These are phyloP conservation scores for Polietes domitor DNA, from an alignment of 2,888 invertebrate genomes.

Conservation along the genomic window DNA sequence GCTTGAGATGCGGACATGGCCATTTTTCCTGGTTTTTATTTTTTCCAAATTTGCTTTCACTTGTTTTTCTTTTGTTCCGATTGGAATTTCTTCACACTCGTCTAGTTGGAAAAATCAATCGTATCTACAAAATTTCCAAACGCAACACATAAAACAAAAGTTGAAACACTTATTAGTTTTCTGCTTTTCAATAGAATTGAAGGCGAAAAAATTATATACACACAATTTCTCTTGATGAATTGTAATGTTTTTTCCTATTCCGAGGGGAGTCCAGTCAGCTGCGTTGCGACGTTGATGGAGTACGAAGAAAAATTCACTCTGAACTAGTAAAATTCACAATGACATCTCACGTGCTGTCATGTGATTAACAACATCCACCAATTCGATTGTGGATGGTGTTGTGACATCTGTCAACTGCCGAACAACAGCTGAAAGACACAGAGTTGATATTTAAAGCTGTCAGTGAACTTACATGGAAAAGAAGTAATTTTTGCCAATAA, in stretches of 20 bases:
- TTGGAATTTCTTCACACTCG: conserved; percentile 62
- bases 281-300: conserved; percentile 70
- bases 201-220: conserved; percentile 51
- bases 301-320: conserved; percentile 72
- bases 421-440: neutral
- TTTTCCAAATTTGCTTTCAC: conserved; percentile 39
- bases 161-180: conserved; percentile 24
- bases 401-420: conserved; percentile 48
- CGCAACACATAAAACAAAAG: conserved; percentile 33
- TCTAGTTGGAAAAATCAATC: conserved; percentile 53
- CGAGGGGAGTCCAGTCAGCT: conserved; percentile 72
- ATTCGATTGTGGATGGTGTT: conserved; percentile 33
- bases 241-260: conserved; percentile 43
- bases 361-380: conserved; percentile 69
- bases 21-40: conserved; percentile 69
- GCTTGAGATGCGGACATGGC: conserved; percentile 83
- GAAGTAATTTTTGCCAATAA: too few species aligned
- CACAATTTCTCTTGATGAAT: conserved; percentile 60
- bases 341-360: conserved; percentile 77
- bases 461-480: neutral
- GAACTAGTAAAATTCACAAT: conserved; percentile 69
- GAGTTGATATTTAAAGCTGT: neutral
- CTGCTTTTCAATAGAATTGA: conserved; percentile 1
- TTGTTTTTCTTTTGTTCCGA: conserved; percentile 64
- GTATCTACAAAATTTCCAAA: conserved; percentile 43